A percentile compares a stretch with the other conserved stretches of the same genome.
Conservation (phyloP, 2,113 vertebrate species). For the Casuarius casuarius region DNA sequence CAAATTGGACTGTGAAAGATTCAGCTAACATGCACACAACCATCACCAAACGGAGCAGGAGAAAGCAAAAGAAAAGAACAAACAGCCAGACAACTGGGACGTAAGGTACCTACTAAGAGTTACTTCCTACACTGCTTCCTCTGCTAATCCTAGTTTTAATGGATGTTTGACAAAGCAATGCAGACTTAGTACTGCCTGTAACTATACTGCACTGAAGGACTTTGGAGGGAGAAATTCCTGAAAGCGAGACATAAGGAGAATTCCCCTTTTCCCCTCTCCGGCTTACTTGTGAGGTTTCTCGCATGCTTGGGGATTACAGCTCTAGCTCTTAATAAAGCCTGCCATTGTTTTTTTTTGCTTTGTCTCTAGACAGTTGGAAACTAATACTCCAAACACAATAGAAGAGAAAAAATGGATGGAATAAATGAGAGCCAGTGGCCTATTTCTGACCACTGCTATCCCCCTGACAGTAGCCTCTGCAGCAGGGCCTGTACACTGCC, state of each 20-base stretch:
- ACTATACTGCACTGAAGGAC: neutral
- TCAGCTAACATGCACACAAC: neutral
- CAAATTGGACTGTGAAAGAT: neutral
- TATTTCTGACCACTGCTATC: constrained; percentile 35
- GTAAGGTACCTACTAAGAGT: neutral
- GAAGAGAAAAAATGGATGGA: constrained; percentile 32
- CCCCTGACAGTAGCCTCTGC: constrained; percentile 44
- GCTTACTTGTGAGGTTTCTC: neutral
- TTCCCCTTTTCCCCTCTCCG: constrained; percentile 11
- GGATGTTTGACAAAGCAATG: constrained; percentile 25
- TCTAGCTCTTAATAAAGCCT: constrained; percentile 41
- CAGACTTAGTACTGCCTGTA: constrained; percentile 19
- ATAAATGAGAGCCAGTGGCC: constrained; percentile 54
- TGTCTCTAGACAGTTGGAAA: constrained; percentile 40
- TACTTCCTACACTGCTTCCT: neutral
- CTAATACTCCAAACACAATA: constrained; percentile 49
- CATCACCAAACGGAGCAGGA: neutral
- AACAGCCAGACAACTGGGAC: neutral
- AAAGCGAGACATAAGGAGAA: neutral
- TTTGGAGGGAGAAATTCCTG: constrained; percentile 21
- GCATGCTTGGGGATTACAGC: neutral
- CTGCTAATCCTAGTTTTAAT: neutral
- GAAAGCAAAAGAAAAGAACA: neutral
- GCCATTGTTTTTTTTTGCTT: constrained; percentile 23
- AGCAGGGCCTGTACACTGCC: neutral